Evolutionary conservation across 2,797 vertebrate species (phyloP), one percentile per base, ranked within the genome.

Genomic region (Alcedo atthis): DNA sequence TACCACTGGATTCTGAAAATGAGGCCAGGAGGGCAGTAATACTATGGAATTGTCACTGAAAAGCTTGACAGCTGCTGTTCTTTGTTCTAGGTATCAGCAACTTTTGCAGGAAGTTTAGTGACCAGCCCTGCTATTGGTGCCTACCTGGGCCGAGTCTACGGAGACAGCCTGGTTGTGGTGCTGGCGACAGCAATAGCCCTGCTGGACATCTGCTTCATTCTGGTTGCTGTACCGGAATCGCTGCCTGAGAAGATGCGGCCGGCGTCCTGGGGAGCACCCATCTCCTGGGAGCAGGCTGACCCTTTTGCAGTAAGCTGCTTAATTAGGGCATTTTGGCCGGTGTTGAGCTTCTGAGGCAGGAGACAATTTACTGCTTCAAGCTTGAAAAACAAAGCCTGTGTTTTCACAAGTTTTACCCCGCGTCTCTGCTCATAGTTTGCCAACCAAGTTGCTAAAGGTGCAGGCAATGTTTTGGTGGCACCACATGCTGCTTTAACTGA

Each of bases 221-320:
- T 98, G 8, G 98, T 98, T 49, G 98, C 98, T 53, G 98, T 98
- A 19, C 98, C 98, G 0, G 98, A 98, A 46, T 98, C 98, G 0
- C 95, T 98, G 86, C 98, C 98, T 1, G 98, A 98, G 97, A 98
- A 98, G 96, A 98, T 98, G 98, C 95, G 98, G 46, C 98, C 98
- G 2, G 98, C 98, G 0, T 98, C 98, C 7, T 98, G 98, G 98
- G 98, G 98, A 77, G 98, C 98, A 3, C 98, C 98, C 58, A 98
- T 98, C 83, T 98, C 98, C 0, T 98, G 98, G 98, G 98, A 98
- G 42, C 98, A 98, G 95, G 98, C 98, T 7, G 98, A 98, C 91
- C 98, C 98, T 22, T 98, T 98, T 91, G 98, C 98, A n/a, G 98
- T 98, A 97, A 97, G 98, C 94, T 40, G 13, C 37, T 90, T 46